Base-by-base conservation (phyloP, 2,888 invertebrate genomes). In the Dicranocentrus wangi region DNA sequence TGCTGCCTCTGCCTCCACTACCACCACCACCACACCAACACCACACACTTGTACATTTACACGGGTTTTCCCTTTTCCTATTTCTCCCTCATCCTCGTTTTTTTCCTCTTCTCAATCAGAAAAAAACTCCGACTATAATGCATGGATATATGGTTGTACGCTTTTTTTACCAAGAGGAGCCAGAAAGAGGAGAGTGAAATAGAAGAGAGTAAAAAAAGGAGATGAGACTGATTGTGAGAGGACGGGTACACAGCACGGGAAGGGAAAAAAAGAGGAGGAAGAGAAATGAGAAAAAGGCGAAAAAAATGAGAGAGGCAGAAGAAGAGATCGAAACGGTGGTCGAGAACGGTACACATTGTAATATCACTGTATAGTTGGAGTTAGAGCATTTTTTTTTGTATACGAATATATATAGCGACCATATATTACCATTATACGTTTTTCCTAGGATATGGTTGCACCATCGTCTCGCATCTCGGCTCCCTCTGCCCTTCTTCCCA, bases 211-310 rank as follows among this genome's bases (percentile, higher is more conserved):
- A 68, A 68, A 76, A 60, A 58, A 27, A 25, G 25, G 66, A 55
- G 73, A 73, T 73, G 73, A 73, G 73, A 65, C 47, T 51, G n/a
- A n/a, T n/a, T n/a, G n/a, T n/a, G 60, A 60, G 60, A 53, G 55
- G 42, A 66, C 42, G 61, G 55, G 55, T 23, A 23, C 47, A 47
- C 55, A 55, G 7, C 55, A 61, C 21, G 39, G 42, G 23, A 32
- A 43, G 43, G 47, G 32, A 61, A 66, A 55, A 63, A 61, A 47
- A 53, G 42, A 53, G 53, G 21, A 53, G 28, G 53, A 53, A 28
- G 25, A 55, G 55, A 55, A 55, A 23, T 21, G 55, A 21, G 63
- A 63, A 47, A 27, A 21, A 53, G 47, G 27, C 7, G 60, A 21
- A 72, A 47, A 72, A 63, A 51, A 72, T 17, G 39, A 55, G 58